Evolutionary conservation across 2,113 vertebrate genomes (phyloP), one percentile per base, ranked within the genome.

Genomic region (Oriolus oriolus): DNA sequence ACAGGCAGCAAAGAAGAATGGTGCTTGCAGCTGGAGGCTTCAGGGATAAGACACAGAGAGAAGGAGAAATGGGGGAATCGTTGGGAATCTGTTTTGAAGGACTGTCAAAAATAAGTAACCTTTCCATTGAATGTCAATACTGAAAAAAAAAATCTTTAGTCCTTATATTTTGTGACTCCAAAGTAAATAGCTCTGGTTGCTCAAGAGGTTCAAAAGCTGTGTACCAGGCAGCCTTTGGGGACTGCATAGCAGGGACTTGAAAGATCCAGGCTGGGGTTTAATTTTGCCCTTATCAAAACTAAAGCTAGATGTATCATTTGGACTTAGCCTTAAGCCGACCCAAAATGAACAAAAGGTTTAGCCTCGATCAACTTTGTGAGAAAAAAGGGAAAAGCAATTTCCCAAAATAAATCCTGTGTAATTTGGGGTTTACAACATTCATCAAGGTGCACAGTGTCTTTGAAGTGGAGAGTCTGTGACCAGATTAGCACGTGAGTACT

Each of bases 21-120:
- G 76, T 28, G 23, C 54, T 91, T 87, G 73, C 76, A 93, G 90
- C 88, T 91, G n/a, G 49, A 92, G 82, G 57, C 73, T 93, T 93
- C 80, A 33, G 83, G 50, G n/a, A 14, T 54, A 50, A 96, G 77
- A 59, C 26, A 73, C 19, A 35, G 41, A 87, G 47, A 95, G 76
- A 60, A n/a, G 77, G 27, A 91, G 69, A 74, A 91, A 87, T n/a
- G 27, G 45, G 49, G 56, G 10, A 68, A n/a, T 88, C 7, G 2
- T 44, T 69, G 74, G n/a, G 76, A 82, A 87, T 80, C 73, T 76
- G 33, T 69, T 79, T 52, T 60, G 53, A 85, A 95, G 63, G 57
- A 90, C 44, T 96, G 37, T 0, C 52, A 39, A 84, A 79, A 82
- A 76, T 44, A 77, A 60, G 71, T 86, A 76, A 86, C 50, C 15